Base-by-base conservation (phyloP, 1,140 invertebrate genomes). In the Trissolcus basalis region DNA sequence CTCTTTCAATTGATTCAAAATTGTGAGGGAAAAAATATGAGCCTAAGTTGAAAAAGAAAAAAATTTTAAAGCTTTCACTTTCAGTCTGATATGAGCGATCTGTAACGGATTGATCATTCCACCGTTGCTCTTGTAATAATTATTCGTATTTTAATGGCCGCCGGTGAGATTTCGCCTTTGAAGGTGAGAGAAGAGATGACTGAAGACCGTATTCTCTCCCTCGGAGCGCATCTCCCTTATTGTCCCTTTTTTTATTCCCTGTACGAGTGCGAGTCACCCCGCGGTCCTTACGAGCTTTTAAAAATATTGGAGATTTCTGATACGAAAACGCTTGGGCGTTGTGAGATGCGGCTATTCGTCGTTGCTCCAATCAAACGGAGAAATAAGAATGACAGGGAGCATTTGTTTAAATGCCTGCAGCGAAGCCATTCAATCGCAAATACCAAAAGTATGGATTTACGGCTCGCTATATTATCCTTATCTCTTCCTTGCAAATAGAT, bases 271-370 rank as follows among this genome's bases (percentile, higher is more conserved):
- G 70, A 55, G 70, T 68, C 58, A 58, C 72, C 77, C 63, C 68
- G 74, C 73, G 50, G 70, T 69, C 73, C 80, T 64, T 70, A 71
- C 78, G 76, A 75, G 78, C 87, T 88, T 88, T 88, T 88, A 88
- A 88, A 88, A 88, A 88, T 88, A 88, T 88, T 88, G 87, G 83
- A 81, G 85, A 87, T 88, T 86, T 86, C 80, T 85, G 84, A 88
- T 87, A 88, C 81, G 80, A 83, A 77, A 72, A n/a, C n/a, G n/a
- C n/a, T n/a, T n/a, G n/a, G n/a, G n/a, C 81, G 56, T 74, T 64
- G 79, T 79, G 81, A 73, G 73, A 64, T 71, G 60, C 64, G 58
- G 72, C 67, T 60, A 73, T 75, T 74, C 60, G 56, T 60, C 64
- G 61, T 77, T 79, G 81, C 74, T 77, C 80, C 78, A 85, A 83